Conservation (phyloP, 2,113 vertebrate genomes). For the Bubalus kerabau region DNA sequence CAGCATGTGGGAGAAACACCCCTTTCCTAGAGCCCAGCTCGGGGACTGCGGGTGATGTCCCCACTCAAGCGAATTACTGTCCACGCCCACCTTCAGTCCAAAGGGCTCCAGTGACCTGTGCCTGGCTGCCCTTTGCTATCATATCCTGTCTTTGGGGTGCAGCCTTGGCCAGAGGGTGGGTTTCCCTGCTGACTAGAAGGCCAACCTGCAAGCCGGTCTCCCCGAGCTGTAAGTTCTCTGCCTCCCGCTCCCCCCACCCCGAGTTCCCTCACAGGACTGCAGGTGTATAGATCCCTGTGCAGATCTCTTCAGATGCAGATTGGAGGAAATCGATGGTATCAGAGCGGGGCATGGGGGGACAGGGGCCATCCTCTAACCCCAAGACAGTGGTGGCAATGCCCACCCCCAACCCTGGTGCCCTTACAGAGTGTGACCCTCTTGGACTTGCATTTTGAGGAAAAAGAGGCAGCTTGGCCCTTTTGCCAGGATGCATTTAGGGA, state of each 20-base stretch:
- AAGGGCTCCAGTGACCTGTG: fast-evolving
- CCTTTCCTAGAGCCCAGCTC: background rate
- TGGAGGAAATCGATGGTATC: background rate
- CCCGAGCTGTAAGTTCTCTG: fast-evolving
- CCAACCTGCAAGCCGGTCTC: fast-evolving
- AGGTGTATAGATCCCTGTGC: background rate
- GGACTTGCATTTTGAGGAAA: background rate
- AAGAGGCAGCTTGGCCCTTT: background rate
- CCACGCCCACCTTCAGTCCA: fast-evolving
- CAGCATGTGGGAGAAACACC: fast-evolving
- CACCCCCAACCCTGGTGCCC: background rate
- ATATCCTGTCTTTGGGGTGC: fast-evolving
- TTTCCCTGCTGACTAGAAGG: background rate
- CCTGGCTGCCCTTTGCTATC: fast-evolving
- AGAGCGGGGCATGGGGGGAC: background rate
- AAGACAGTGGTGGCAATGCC: background rate
- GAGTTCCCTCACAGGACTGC: background rate
- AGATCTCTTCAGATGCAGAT: background rate
- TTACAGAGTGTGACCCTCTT: fast-evolving
- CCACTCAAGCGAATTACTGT: fast-evolving
- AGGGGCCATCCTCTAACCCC: background rate
- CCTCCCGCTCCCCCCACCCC: fast-evolving
- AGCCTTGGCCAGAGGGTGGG: background rate
- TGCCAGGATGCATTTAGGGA: background rate
- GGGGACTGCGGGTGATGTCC: fast-evolving